Evolutionary conservation across 2,797 vertebrate species (phyloP).

Genomic region (Setipinna tenuifilis): DNA sequence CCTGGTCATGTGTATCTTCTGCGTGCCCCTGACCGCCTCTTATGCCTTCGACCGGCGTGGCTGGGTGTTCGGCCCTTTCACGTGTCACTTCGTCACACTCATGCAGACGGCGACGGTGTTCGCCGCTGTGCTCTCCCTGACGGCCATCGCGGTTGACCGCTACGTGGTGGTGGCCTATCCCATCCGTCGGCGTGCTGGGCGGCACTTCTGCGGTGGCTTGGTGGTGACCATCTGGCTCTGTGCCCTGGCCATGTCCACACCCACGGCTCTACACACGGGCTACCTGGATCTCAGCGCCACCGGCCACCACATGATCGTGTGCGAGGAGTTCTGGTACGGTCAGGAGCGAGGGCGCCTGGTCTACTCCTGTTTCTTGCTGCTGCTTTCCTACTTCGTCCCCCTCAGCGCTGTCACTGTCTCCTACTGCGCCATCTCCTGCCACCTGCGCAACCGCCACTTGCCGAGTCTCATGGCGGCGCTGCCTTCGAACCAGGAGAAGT

Average conservation of each 20-base stretch:
- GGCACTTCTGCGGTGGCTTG: conserved; percentile 75
- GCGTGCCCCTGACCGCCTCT: conserved; percentile 82
- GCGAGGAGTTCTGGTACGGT: conserved; percentile 86
- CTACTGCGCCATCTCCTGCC: conserved; percentile 85
- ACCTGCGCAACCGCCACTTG: conserved; percentile 73
- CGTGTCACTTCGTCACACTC: conserved; percentile 82
- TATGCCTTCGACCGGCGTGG: conserved; percentile 83
- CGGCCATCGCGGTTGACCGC: conserved; percentile 85
- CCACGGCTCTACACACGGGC: conserved; percentile 78
- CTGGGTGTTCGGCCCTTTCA: conserved; percentile 83
- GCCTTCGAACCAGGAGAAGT: conserved; percentile 67
- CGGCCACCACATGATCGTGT: conserved; percentile 83
- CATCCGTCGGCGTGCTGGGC: conserved; percentile 75
- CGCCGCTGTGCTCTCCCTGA: conserved; percentile 85
- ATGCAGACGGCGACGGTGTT: conserved; percentile 84
- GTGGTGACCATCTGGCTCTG: conserved; percentile 81
- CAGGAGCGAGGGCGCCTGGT: conserved; percentile 76
- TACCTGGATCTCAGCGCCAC: conserved; percentile 81
- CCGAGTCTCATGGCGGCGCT: conserved; percentile 69
- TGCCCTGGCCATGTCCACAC: conserved; percentile 75
- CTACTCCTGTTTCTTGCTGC: conserved; percentile 84
- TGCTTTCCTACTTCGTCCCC: conserved; percentile 85
- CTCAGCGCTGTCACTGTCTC: conserved; percentile 81
- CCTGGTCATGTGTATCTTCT: conserved; percentile 86
- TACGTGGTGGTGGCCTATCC: conserved; percentile 88